A percentile compares a stretch with the other conserved stretches of the same genome.
These are phyloP conservation scores for Fregata magnificens DNA, from an alignment of 2,113 vertebrate genomes.

Conservation along the genomic window DNA sequence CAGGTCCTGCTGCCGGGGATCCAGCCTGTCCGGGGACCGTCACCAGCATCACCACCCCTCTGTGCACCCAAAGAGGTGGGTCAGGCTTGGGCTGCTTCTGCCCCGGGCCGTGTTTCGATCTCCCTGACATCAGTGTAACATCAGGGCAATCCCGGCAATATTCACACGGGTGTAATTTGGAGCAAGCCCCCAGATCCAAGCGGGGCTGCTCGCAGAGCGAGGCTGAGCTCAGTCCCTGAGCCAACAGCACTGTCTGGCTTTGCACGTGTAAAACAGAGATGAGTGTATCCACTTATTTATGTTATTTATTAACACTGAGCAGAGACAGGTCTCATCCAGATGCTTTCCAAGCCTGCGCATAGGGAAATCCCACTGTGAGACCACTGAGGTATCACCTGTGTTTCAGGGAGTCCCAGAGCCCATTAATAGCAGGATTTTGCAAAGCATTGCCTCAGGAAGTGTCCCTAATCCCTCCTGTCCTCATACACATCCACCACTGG, in stretches of 20 bases:
- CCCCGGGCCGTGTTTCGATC: neutral
- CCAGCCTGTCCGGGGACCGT: accelerated
- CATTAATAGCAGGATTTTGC: neutral
- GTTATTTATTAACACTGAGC: neutral
- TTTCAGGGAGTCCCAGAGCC: neutral
- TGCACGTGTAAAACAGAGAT: accelerated
- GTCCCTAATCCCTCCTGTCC: neutral
- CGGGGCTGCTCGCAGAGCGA: accelerated
- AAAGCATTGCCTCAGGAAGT: accelerated
- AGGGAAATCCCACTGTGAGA: neutral
- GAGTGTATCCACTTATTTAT: neutral
- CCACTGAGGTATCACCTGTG: neutral
- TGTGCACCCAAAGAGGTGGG: accelerated
- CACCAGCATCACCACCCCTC: neutral
- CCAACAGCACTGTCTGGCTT: neutral
- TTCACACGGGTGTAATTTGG: accelerated
- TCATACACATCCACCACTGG: accelerated
- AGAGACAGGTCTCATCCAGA: neutral
- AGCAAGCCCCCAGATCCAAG: neutral
- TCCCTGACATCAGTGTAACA: accelerated
- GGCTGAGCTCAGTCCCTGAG: neutral
- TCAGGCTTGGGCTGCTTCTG: neutral
- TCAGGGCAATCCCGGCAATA: accelerated
- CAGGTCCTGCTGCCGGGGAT: neutral
- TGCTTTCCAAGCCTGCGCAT: neutral